Conservation (phyloP, 2,888 invertebrate species). For the Myopa tessellatipennis region DNA sequence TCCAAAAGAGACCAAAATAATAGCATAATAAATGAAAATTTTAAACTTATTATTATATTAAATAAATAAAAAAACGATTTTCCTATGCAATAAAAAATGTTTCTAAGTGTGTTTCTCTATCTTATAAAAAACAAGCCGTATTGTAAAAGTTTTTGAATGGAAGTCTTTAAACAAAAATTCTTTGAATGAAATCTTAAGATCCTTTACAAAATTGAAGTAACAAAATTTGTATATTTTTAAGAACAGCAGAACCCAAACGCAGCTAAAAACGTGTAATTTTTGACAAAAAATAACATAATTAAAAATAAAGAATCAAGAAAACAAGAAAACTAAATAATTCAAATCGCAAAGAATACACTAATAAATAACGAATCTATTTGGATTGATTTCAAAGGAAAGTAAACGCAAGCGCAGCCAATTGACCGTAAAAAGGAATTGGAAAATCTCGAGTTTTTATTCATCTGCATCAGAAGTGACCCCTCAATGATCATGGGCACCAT, state of each 20-base stretch:
- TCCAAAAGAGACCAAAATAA: too few relatives aligned
- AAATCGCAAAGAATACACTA: neutral
- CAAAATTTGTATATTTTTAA: neutral
- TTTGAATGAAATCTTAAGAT: too few relatives aligned
- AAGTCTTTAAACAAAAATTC: too few relatives aligned
- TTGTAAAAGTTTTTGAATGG: neutral
- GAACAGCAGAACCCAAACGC: neutral
- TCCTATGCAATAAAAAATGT: slow-evolving; percentile 15
- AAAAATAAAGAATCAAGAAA: slow-evolving; percentile 19
- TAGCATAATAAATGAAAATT: too few relatives aligned
- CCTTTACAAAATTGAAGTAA: neutral
- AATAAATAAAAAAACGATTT: neutral
- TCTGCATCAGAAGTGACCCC: neutral
- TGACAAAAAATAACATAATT: neutral
- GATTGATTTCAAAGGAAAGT: too few relatives aligned
- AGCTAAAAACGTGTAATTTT: neutral
- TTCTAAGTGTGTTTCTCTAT: neutral
- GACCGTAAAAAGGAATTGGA: too few relatives aligned
- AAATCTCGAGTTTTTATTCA: too few relatives aligned
- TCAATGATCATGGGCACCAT: slow-evolving; percentile 34
- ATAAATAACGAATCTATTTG: too few relatives aligned
- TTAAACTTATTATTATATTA: too few relatives aligned
- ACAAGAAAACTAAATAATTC: neutral
- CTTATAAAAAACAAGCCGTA: too few relatives aligned
- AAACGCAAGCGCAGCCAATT: neutral